Conservation (phyloP, 2,888 invertebrate species). For the Nomada lathburiana region DNA sequence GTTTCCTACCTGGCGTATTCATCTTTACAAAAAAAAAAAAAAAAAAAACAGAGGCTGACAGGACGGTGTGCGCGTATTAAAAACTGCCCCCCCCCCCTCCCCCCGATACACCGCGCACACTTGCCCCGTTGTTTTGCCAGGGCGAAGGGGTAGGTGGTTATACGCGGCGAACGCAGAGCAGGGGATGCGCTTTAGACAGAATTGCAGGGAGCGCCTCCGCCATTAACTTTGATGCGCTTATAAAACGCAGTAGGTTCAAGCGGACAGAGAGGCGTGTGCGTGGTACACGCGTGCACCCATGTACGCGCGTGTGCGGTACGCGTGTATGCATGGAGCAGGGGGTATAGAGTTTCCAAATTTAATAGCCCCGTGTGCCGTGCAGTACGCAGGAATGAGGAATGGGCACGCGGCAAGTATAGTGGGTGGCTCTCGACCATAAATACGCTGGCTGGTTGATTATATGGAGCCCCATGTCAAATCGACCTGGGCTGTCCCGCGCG, state of each 20-base stretch:
- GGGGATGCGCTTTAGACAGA: constrained; percentile 70
- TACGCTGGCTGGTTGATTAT: constrained; percentile 75
- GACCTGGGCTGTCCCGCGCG: constrained; percentile 50
- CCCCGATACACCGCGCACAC: background rate
- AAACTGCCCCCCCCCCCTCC: background rate
- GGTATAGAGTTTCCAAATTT: constrained; percentile 81
- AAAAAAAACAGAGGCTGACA: too few relatives aligned
- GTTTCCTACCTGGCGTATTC: constrained; percentile 12
- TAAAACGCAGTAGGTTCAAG: constrained; percentile 76
- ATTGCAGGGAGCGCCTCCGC: constrained; percentile 72
- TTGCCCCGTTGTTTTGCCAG: constrained; percentile 18
- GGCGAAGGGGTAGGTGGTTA: background rate
- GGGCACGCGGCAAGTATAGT: constrained; percentile 70
- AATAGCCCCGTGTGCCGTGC: constrained; percentile 78
- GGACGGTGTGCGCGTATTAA: constrained; percentile 5
- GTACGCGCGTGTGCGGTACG: background rate
- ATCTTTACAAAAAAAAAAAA: constrained; percentile 1
- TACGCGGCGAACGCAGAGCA: constrained; percentile 21
- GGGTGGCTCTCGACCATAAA: constrained; percentile 72
- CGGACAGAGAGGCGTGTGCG: constrained; percentile 6
- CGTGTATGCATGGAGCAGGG: constrained; percentile 46
- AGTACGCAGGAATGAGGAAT: constrained; percentile 72
- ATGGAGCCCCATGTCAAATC: constrained; percentile 72
- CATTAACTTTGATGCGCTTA: constrained; percentile 81
- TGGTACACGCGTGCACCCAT: constrained; percentile 32